A percentile compares a stretch with the other conserved stretches of the same genome.
phyloP scores from a whole-genome alignment of 2,888 invertebrate genomes.

The Endotricha flammealis region DNA sequence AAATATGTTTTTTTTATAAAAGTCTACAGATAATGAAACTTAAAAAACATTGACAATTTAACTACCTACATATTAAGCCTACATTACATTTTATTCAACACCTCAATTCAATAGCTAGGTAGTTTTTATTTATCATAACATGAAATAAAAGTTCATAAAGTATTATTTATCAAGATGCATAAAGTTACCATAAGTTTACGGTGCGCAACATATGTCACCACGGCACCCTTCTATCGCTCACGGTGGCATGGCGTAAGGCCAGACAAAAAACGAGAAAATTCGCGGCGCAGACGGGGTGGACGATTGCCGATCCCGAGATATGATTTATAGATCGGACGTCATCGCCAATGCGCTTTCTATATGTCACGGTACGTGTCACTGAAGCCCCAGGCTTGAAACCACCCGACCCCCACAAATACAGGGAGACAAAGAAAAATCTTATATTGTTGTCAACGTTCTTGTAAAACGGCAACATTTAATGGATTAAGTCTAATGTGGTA shows the following conservation, averaged over 20 bases:
- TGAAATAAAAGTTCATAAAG: constrained; percentile 10
- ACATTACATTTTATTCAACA: too few species aligned
- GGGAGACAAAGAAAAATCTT: constrained; percentile 41
- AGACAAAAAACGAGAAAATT: constrained; percentile 74
- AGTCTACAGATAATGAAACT: too few species aligned
- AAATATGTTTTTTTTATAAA: too few species aligned
- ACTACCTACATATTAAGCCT: too few species aligned
- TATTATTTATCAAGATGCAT: constrained; percentile 41
- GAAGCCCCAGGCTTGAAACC: constrained; percentile 29
- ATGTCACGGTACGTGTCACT: constrained; percentile 58
- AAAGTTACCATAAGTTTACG: constrained; percentile 26
- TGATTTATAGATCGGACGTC: constrained; percentile 75
- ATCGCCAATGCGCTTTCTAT: constrained; percentile 71
- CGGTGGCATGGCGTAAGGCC: constrained; percentile 58
- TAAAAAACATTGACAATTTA: too few species aligned
- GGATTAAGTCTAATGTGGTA: too few species aligned
- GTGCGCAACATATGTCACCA: constrained; percentile 52
- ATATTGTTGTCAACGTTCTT: constrained; percentile 25
- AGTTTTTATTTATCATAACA: too few species aligned
- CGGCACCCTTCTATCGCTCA: constrained; percentile 58
- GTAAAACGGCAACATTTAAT: too few species aligned
- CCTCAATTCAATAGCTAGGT: too few species aligned
- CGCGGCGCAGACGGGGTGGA: constrained; percentile 54
- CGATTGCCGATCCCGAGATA: constrained; percentile 64
- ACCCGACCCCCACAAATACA: constrained; percentile 10